Evolutionary conservation across 2,797 vertebrate genomes (phyloP).

Genomic region (Hippopotamyrus pictus): DNA sequence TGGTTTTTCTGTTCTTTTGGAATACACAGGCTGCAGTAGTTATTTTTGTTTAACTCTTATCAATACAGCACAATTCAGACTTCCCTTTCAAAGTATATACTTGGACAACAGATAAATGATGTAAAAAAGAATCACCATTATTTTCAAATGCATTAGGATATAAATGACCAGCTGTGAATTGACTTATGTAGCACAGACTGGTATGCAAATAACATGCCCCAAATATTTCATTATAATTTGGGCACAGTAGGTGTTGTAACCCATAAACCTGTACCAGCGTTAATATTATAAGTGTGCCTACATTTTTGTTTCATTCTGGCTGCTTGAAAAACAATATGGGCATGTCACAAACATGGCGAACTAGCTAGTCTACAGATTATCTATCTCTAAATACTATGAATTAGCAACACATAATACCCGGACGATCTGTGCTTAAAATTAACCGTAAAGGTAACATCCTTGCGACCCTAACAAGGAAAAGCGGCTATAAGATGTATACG

Average conservation of each 20-base stretch:
- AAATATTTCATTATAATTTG: neutral
- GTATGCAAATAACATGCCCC: neutral
- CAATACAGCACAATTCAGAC: neutral
- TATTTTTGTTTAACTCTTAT: neutral
- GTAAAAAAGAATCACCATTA: neutral
- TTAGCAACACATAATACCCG: neutral
- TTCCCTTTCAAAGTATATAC: neutral
- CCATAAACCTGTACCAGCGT: neutral
- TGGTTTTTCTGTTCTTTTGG: conserved; percentile 1
- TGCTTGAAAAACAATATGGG: neutral
- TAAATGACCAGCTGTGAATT: neutral
- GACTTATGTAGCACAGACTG: neutral
- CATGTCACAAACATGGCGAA: neutral
- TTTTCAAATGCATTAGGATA: neutral
- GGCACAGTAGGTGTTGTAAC: neutral
- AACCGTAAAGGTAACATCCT: neutral
- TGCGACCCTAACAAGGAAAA: neutral
- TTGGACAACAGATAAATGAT: neutral
- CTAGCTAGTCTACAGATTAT: neutral
- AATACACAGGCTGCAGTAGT: neutral
- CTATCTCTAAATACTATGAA: neutral
- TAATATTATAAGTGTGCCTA: neutral
- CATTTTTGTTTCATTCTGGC: neutral
- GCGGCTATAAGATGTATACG: neutral
- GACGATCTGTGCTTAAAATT: neutral